These are phyloP conservation scores for Catharus ustulatus DNA, from an alignment of 2,797 vertebrate genomes.

Conservation along the genomic window DNA sequence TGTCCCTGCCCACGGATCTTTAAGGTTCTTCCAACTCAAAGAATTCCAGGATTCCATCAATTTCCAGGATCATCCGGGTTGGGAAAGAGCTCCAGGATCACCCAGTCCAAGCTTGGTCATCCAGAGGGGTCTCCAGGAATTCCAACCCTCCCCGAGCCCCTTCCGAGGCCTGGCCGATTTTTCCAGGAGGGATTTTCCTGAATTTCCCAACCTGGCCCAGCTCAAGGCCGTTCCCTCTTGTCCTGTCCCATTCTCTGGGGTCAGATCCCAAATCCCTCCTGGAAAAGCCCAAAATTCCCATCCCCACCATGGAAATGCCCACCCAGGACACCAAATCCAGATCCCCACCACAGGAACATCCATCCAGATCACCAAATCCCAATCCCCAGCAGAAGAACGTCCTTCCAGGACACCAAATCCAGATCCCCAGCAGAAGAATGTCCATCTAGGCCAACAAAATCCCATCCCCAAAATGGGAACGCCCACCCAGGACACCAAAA, in stretches of 20 bases:
- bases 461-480: too few species aligned
- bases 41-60: neutral
- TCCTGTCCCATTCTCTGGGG: neutral
- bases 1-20: neutral
- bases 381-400: too few species aligned
- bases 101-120: rapidly evolving
- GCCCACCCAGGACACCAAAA: too few species aligned
- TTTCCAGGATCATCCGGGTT: neutral
- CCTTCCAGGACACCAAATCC: too few species aligned
- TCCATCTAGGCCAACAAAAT: too few species aligned
- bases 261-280: neutral
- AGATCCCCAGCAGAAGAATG: too few species aligned
- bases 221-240: neutral
- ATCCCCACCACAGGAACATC: too few species aligned
- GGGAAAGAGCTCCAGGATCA: neutral
- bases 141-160: too few species aligned
- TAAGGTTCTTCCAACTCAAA: neutral
- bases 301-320: too few species aligned
- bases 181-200: neutral
- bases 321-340: too few species aligned
- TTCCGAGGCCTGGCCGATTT: neutral
- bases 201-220: neutral
- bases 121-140: neutral
- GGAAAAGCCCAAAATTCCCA: neutral
- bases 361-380: too few species aligned